Percentiles rank a stretch among this genome's conserved stretches.
These are phyloP conservation scores for Microtus richardsoni DNA, from an alignment of 2,113 vertebrate genomes.

Conservation along the genomic window DNA sequence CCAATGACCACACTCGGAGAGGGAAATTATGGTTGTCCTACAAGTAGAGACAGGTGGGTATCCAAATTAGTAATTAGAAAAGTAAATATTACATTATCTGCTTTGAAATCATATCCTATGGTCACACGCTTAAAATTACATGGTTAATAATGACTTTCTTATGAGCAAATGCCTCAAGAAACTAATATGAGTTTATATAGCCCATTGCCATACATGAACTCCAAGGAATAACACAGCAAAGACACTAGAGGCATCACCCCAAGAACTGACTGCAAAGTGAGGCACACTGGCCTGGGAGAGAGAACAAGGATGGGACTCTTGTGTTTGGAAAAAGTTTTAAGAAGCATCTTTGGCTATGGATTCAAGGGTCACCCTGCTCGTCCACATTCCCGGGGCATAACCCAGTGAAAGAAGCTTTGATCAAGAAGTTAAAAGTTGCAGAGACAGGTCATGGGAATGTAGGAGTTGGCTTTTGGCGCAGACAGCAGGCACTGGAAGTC, in stretches of 20 bases:
- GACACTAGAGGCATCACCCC: not conserved
- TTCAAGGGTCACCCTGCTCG: not conserved
- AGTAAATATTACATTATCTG: not conserved
- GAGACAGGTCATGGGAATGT: not conserved
- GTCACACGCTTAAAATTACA: not conserved
- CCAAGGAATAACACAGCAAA: not conserved
- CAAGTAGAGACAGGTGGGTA: not conserved
- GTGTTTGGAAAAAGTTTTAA: not conserved
- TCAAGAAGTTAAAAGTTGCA: not conserved
- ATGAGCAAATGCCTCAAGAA: not conserved
- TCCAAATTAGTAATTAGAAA: constrained; percentile 4
- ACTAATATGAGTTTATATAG: not conserved
- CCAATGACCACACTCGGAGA: not conserved
- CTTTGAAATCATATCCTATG: not conserved
- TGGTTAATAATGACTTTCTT: not conserved
- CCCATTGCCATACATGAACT: not conserved
- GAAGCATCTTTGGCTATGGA: not conserved
- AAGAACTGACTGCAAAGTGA: not conserved
- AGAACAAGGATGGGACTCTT: not conserved
- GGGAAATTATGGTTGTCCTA: not conserved
- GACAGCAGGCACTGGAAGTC: not conserved
- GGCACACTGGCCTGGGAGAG: not conserved
- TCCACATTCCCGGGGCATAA: not conserved
- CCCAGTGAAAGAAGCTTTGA: not conserved
- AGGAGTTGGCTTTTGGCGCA: not conserved